Evolutionary conservation across 2,113 vertebrate genomes (phyloP), one percentile per base, ranked within the genome.

Genomic region (Leptobrachium leishanense): DNA sequence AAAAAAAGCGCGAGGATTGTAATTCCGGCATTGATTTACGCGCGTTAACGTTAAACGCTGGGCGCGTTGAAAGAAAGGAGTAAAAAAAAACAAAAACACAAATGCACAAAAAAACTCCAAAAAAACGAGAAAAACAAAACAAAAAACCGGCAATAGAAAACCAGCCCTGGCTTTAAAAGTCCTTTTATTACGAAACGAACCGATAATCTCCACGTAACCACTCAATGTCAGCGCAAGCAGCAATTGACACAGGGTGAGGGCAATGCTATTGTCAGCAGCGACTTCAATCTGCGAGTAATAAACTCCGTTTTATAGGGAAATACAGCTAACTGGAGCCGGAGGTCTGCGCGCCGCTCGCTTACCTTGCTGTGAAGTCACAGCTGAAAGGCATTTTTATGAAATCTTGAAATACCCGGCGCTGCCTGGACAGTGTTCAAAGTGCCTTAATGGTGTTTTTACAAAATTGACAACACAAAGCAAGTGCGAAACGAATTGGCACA

Each of bases 151-250:
- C 72, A 53, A 64, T 40, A 65, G 75, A 72, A 50, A 15, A n/a
- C 68, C 64, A 72, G 20, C 68, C 57, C 68, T 53, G 76, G 68
- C 76, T 71, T 68, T 64, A 50, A 64, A 65, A 78, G 39, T 78
- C 12, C 68, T 64, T 78, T 78, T 72, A 64, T 43, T 64, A 57
- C 76, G 11, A 57, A 78, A 63, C 57, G 20, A 78, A 78, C 68
- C 68, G 55, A 50, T 78, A 78, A 78, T 78, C 57, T 72, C 71
- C 76, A 72, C 72, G 76, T 77, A 71, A 72, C 57, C 68, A 64
- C 68, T 65, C 68, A 0, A 20, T 62, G 62, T 3, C 68, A 75
- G 74, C 41, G 9, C 53, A 44, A 81, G 57, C 77, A 68, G 2
- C 68, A 70, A 1, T 0, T 63, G 62, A 7, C 75, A 72, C n/a